A percentile compares a stretch with the other conserved stretches of the same genome.
These are phyloP conservation scores for Drosophila rhopaloa DNA, from an alignment of 1,140 invertebrate species.

Conservation along the genomic window DNA sequence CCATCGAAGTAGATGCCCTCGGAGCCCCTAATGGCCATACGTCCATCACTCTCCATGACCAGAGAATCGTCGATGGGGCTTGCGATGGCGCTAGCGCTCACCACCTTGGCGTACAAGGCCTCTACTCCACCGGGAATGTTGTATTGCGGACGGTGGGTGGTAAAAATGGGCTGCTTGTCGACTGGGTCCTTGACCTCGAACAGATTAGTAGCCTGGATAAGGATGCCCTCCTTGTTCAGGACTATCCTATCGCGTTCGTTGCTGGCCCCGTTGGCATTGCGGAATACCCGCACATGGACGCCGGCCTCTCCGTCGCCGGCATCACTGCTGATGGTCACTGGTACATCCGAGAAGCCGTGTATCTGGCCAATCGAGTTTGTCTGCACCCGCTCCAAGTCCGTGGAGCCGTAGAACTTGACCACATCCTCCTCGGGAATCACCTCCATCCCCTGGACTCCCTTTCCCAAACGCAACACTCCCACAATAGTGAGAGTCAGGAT, in stretches of 20 bases:
- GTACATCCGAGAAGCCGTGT: constrained; percentile 90
- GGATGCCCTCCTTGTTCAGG: constrained; percentile 87
- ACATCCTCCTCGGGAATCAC: constrained; percentile 90
- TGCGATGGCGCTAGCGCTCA: constrained; percentile 89
- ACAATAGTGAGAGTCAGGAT: constrained; percentile 90
- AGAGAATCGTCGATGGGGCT: constrained; percentile 90
- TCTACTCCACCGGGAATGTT: constrained; percentile 89
- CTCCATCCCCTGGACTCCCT: constrained; percentile 94
- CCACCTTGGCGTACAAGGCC: constrained; percentile 87
- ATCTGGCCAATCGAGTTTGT: constrained; percentile 87
- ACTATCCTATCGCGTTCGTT: constrained; percentile 85
- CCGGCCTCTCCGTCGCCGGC: constrained; percentile 38
- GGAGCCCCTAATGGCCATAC: constrained; percentile 85
- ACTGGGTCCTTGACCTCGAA: constrained; percentile 89
- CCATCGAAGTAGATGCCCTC: constrained; percentile 89
- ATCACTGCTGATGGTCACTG: constrained; percentile 89
- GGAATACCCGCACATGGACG: constrained; percentile 65
- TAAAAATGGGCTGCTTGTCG: constrained; percentile 89
- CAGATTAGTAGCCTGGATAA: constrained; percentile 88
- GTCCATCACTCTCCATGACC: constrained; percentile 86
- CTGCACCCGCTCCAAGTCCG: constrained; percentile 90
- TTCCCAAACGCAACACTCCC: constrained; percentile 89
- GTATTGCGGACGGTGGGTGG: constrained; percentile 90
- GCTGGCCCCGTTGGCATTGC: constrained; percentile 50
- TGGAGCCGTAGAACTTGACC: constrained; percentile 92